Evolutionary conservation across 2,888 invertebrate species (phyloP), one percentile per base, ranked within the genome.

Genomic region (Tridacna crocea): DNA sequence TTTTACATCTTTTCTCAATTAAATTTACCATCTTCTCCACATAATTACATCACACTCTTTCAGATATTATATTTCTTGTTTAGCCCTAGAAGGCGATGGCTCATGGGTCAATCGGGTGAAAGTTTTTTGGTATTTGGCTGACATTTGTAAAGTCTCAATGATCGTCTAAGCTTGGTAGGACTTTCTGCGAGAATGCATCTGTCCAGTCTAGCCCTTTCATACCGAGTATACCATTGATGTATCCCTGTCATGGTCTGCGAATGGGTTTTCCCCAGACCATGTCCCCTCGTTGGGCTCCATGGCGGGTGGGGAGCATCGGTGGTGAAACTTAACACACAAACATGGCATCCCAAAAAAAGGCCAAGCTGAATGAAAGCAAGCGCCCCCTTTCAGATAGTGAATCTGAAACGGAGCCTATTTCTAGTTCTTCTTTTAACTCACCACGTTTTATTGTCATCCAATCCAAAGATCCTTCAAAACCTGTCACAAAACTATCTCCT

Each of bases 191-290:
- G 8, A 19, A 55, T 46, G 17, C n/a, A 19, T 15, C n/a, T 66
- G 66, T n/a, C n/a, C 19, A n/a, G n/a, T 66, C 66, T 66, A 46
- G 66, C 66, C n/a, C 66, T 27, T 66, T 66, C 27, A 27, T 27
- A 46, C 72, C 58, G 72, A 72, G 72, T 72, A 72, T 72, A 72
- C 58, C 72, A 26, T 8, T 26, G 27, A 58, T 58, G 58, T 72
- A 72, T 26, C 58, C 22, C 72, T 27, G 72, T n/a, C 17, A 36
- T 36, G 11, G 13, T 55, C 27, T 26, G 55, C 55, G 66, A 63
- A 17, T 27, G 36, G 72, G 72, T 27, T 22, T 27, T 72, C 26
- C 58, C 72, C 72, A 26, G 58, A 55, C 15, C 3, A 58, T 58
- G 17, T 27, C 72, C 72, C 72, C 55, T 58, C 58, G 72, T 72